Evolutionary conservation across 2,113 vertebrate genomes (phyloP), one percentile per base, ranked within the genome.

Genomic region (Entosphenus tridentatus): DNA sequence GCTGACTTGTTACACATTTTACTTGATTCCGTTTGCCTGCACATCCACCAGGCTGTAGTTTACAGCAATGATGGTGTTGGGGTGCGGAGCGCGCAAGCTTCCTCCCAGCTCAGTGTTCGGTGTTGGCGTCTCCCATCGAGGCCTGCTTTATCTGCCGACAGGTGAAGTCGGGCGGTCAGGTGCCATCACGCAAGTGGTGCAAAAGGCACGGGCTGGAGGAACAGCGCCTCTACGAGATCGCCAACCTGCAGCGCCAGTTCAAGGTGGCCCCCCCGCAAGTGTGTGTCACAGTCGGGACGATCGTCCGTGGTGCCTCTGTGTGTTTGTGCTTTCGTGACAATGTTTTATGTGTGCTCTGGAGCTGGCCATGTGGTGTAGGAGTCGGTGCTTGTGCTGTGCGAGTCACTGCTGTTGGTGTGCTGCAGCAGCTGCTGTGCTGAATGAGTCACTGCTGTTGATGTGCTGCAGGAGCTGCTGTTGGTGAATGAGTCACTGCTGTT

Each of bases 211-310:
- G 88, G 0, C 59, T 95, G 68, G 88, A 92, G 76, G 89, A 95
- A 68, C 88, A 95, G n/a, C 80, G 87, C 3, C 79, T 95, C 0
- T 95, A 95, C 0, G 89, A 95, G 73, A 87, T 89, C 70, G 81
- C 86, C 75, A 89, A 95, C 77, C 78, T 95, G 6, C 82, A 87
- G 58, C 80, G 83, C 16, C 90, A 95, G 75, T 95, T 93, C 73
- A 88, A 85, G 82, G 90, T 83, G 70, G 11, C 56, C 68, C 3
- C 68, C 3, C 2, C n/a, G 70, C 1, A 57, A 1, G 18, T 18
- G 13, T 13, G 2, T 58, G 39, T 39, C 62, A 14, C 18, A 11
- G n/a, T 9, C n/a, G 10, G 62, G n/a, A 65, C n/a, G 62, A 65
- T 11, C 62, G n/a, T 65, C 62, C 62, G 8, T 16, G 8, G 18